Evolutionary conservation across 1,140 invertebrate genomes (phyloP), one percentile per base, ranked within the genome.

Genomic region (Tachypleus tridentatus): DNA sequence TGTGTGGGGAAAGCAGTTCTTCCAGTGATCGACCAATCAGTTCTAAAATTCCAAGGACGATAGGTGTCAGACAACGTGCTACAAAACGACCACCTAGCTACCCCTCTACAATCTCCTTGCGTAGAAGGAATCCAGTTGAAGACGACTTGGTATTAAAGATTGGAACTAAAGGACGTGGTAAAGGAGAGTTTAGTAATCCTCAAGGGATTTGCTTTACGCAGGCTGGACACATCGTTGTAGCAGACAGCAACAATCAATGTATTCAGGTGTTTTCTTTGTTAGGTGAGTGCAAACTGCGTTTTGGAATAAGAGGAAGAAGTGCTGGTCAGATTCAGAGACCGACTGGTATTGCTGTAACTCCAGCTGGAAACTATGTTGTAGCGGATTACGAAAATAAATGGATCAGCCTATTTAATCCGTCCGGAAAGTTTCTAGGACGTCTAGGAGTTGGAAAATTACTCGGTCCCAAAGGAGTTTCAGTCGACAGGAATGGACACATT

Each of bases 401-500:
- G 79, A 76, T 83, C 57, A 81, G 79, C 69, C 75, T 83, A 10
- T 82, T 79, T 72, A 76, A 78, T 62, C 76, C 77, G 4, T 48
- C 9, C 11, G 82, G 82, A 8, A 82, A 82, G 70, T 83, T 81
- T 72, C 71, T 83, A 50, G 79, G 74, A 62, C 75, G 80, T 65
- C 76, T 83, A 57, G 82, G 82, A 5, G 76, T 77, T 63, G 80
- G 81, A 62, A 81, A 81, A 70, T 75, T 83, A 29, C 70, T 81
- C n/a, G 82, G 77, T 61, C 65, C 67, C 3, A 68, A 66, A 69
- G 93, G 93, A n/a, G 81, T 97, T 5, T 83, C 86, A 60, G 86
- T 89, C 58, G 93, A 97, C 75, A 86, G 87, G 72, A 86, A 89
- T 61, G 93, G 93, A 6, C 87, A 89, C 66, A 86, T 96, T 65